Conservation (phyloP, 92 coral and sea anemone genomes). For the Pocillopora grandis region DNA sequence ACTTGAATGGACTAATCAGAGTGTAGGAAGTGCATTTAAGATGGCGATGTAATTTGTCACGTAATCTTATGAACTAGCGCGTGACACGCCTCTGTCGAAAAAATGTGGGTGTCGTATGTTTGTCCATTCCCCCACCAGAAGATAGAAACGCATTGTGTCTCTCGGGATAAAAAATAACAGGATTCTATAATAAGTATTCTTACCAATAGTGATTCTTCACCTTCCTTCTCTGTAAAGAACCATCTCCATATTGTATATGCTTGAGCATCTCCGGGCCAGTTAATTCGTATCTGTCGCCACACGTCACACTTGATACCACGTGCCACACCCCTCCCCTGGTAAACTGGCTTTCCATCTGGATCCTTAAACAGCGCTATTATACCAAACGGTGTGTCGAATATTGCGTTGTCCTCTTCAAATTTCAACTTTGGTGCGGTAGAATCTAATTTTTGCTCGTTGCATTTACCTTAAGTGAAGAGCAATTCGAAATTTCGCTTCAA, state of each 20-base stretch:
- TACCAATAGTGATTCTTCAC: constrained; percentile 30
- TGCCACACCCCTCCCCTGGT: constrained; percentile 25
- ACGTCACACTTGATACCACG: constrained; percentile 44
- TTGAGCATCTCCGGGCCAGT: constrained; percentile 22
- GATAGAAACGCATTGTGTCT: neutral
- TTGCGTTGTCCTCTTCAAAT: neutral
- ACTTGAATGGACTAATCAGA: too few relatives aligned
- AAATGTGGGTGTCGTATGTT: too few relatives aligned
- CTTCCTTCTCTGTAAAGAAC: constrained; percentile 33
- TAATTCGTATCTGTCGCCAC: constrained; percentile 30
- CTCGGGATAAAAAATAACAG: neutral
- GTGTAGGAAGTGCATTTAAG: too few relatives aligned
- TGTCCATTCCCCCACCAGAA: too few relatives aligned
- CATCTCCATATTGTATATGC: constrained; percentile 32
- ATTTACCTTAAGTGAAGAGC: constrained; percentile 9
- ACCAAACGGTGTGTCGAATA: constrained; percentile 31
- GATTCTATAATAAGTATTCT: neutral
- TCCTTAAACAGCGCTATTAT: constrained; percentile 27
- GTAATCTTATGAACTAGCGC: too few relatives aligned
- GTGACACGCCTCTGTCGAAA: too few relatives aligned
- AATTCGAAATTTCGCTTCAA: neutral
- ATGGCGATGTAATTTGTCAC: too few relatives aligned
- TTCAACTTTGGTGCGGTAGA: constrained; percentile 3
- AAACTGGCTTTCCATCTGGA: constrained; percentile 23
- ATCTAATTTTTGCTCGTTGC: neutral